Percentiles rank a stretch among this genome's conserved stretches.
Evolutionary conservation across 2,797 vertebrate species (phyloP).

Genomic region (Odontamblyopus rebecca): DNA sequence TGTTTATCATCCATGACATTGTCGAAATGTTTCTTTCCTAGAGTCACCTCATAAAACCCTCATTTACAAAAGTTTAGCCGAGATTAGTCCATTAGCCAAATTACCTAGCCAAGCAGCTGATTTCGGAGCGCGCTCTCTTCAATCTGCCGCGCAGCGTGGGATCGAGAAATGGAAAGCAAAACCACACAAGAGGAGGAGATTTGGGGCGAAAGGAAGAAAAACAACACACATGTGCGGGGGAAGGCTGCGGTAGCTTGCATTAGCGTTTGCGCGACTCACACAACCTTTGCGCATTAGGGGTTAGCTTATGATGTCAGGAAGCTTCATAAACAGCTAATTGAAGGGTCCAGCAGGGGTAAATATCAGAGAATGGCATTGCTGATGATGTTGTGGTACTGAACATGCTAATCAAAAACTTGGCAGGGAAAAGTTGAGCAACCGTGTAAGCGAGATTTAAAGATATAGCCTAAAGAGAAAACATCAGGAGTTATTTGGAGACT

Average conservation of each 20-base stretch:
- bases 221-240: constrained; percentile 19
- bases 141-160: constrained; percentile 78
- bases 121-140: constrained; percentile 77
- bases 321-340: constrained; percentile 50
- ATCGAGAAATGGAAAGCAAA: constrained; percentile 50
- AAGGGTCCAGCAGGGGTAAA: constrained; percentile 37
- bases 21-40: constrained; percentile 70
- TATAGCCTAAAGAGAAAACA: not conserved
- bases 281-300: constrained; percentile 46
- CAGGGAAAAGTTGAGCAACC: not conserved
- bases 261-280: constrained; percentile 25
- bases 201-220: not conserved
- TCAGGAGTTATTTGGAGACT: too few species aligned
- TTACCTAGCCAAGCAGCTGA: constrained; percentile 82
- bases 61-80: constrained; percentile 80
- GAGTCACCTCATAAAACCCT: constrained; percentile 81
- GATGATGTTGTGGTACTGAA: not conserved
- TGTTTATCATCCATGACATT: constrained; percentile 82
- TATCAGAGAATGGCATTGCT: constrained; percentile 16
- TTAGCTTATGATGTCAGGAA: constrained; percentile 45
- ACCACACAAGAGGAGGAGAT: constrained; percentile 28
- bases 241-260: constrained; percentile 29
- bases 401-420: not conserved
- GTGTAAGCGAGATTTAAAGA: not conserved
- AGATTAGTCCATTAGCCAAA: constrained; percentile 84